Conservation (phyloP, 2,113 vertebrate genomes). For the Chrysochloris asiatica region DNA sequence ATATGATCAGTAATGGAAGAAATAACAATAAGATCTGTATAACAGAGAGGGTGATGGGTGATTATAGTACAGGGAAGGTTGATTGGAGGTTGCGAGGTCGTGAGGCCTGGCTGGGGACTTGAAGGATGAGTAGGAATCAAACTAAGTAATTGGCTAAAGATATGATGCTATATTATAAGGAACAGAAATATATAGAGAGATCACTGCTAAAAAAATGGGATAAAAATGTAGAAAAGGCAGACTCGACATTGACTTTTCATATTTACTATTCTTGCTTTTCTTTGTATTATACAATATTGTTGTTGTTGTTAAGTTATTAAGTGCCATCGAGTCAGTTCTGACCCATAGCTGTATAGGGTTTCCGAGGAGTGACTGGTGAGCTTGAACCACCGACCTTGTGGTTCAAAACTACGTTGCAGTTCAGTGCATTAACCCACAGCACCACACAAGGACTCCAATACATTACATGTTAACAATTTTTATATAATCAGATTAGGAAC, state of each 20-base stretch:
- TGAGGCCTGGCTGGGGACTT: background rate
- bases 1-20: background rate
- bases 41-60: background rate
- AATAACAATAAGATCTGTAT: background rate
- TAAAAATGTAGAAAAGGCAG: background rate
- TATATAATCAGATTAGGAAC: background rate
- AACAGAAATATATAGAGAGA: background rate
- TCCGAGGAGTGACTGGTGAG: too few species aligned
- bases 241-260: background rate
- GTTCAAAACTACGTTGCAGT: too few species aligned
- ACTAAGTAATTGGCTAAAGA: background rate
- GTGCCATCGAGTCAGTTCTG: too few species aligned
- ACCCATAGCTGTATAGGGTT: too few species aligned
- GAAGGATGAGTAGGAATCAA: background rate
- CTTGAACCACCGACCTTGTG: too few species aligned
- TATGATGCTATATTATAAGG: accelerated
- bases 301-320: too few species aligned
- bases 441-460: too few species aligned
- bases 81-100: background rate
- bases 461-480: too few species aligned
- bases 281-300: background rate
- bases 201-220: background rate
- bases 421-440: too few species aligned
- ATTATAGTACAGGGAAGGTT: background rate
- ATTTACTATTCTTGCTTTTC: background rate